A percentile compares a stretch with the other conserved stretches of the same genome.
phyloP scores from a whole-genome alignment of 2,888 invertebrate genomes.

The Phalera bucephala region DNA sequence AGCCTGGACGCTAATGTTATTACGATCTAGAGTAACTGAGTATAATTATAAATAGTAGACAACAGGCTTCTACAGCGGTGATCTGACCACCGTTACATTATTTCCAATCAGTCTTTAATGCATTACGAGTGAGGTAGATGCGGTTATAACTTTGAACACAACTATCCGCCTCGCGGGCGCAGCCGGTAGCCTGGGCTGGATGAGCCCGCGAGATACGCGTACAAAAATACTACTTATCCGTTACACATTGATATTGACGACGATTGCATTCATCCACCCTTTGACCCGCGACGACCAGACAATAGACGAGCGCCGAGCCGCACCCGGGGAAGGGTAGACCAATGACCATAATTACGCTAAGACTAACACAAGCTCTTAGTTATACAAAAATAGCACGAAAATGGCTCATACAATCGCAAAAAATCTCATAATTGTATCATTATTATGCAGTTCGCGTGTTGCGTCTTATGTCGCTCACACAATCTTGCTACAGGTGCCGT shows the following conservation, averaged over 20 bases:
- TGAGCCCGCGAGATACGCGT: conserved; percentile 37
- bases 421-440: conserved; percentile 63
- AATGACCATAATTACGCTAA: conserved; percentile 52
- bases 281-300: conserved; percentile 11
- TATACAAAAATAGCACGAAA: conserved; percentile 76
- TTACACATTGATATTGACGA: conserved; percentile 54
- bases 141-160: conserved; percentile 62
- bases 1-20: too few relatives aligned
- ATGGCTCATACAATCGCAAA: conserved; percentile 72
- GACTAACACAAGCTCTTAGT: conserved; percentile 77
- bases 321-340: conserved; percentile 49
- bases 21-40: too few relatives aligned
- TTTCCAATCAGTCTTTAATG: conserved; percentile 72
- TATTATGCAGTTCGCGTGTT: conserved; percentile 65
- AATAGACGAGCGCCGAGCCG: conserved; percentile 1
- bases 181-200: conserved; percentile 19
- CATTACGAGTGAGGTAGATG: conserved; percentile 72
- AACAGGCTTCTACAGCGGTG: conserved; percentile 75
- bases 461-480: conserved; percentile 47
- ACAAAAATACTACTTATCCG: conserved; percentile 65
- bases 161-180: conserved; percentile 30
- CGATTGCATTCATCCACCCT: conserved; percentile 52
- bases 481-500: conserved; percentile 25
- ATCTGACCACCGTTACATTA: conserved; percentile 74
- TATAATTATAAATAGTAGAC: conserved; percentile 54